Evolutionary conservation across 2,113 vertebrate genomes (phyloP).

Genomic region (Phylloscopus trochiloides): DNA sequence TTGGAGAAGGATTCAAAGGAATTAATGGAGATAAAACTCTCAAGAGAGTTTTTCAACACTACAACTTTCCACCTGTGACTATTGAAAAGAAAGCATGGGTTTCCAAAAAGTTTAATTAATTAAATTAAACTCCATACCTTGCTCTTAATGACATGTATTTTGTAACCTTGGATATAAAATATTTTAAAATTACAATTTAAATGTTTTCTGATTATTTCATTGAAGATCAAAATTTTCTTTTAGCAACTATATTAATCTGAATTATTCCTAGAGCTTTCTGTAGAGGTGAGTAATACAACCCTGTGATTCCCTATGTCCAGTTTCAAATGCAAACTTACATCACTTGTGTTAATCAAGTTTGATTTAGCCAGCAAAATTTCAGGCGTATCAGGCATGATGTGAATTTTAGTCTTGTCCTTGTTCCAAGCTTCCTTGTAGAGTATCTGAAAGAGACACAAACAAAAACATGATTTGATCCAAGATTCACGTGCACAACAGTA

Average conservation of each 20-base stretch:
- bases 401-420: constrained; percentile 80
- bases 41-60: not conserved
- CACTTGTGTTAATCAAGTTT: constrained; percentile 85
- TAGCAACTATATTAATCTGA: not conserved
- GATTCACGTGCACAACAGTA: not conserved
- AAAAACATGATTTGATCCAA: not conserved
- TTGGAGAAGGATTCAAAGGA: not conserved
- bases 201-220: not conserved
- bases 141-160: not conserved
- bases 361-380: constrained; percentile 78
- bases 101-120: not conserved
- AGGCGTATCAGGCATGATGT: constrained; percentile 83
- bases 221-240: not conserved
- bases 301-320: not conserved
- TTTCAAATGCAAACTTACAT: constrained; percentile 69
- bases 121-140: not conserved
- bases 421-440: constrained; percentile 81
- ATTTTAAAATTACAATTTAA: not conserved
- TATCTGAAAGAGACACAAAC: constrained; percentile 61
- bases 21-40: not conserved
- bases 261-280: not conserved
- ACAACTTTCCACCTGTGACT: not conserved
- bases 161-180: not conserved
- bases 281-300: not conserved
- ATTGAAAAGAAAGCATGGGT: not conserved